phyloP scores from a whole-genome alignment of 2,797 vertebrate species.

The Echiichthys vipera region DNA sequence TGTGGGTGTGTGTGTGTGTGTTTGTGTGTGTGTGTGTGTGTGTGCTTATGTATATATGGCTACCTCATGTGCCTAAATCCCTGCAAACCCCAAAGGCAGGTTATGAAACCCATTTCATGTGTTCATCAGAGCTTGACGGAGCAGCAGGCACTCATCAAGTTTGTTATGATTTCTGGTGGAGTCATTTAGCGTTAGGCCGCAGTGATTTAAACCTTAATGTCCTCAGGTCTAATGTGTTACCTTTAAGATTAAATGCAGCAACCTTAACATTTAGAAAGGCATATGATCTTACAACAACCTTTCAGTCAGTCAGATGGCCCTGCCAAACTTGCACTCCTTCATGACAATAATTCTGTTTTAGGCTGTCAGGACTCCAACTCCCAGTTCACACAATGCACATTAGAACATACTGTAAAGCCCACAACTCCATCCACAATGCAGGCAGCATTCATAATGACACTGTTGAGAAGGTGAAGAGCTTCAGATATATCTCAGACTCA shows the following conservation, averaged over 20 bases:
- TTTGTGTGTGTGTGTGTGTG: background rate
- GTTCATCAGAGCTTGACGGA: constrained; percentile 54
- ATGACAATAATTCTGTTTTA: no score
- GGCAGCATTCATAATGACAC: no score
- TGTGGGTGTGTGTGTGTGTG: constrained; percentile 1
- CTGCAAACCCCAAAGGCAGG: constrained; percentile 21
- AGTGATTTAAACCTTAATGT: constrained; percentile 41
- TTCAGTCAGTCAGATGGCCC: no score
- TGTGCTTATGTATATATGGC: background rate
- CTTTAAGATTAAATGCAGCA: constrained; percentile 35
- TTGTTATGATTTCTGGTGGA: constrained; percentile 53
- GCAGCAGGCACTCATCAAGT: constrained; percentile 42
- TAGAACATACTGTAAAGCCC: no score
- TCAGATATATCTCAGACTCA: no score
- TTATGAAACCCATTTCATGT: constrained; percentile 59
- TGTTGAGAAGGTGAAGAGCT: no score
- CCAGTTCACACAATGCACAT: no score
- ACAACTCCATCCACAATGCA: no score
- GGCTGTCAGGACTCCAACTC: no score
- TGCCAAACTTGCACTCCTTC: no score
- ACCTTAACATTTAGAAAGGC: constrained; percentile 34
- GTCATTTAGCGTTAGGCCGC: constrained; percentile 48
- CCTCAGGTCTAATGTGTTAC: constrained; percentile 32
- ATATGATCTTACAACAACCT: background rate
- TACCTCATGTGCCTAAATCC: constrained; percentile 37